Percentiles rank a stretch among this genome's conserved stretches.
These are phyloP conservation scores for Neodiprion virginianus DNA, from an alignment of 1,140 invertebrate genomes.

Conservation along the genomic window DNA sequence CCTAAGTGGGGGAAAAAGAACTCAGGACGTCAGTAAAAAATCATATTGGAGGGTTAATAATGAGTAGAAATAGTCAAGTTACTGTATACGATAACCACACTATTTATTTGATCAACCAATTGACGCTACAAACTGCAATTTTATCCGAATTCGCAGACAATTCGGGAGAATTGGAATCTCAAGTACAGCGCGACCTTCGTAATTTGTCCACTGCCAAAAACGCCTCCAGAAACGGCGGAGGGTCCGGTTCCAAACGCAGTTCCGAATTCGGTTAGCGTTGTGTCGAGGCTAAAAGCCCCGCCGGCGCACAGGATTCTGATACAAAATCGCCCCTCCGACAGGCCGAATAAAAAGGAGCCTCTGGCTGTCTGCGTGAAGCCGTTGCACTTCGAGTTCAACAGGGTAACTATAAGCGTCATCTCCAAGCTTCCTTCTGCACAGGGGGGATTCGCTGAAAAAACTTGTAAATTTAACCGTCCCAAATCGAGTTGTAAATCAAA, in stretches of 20 bases:
- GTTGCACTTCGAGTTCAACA: constrained; percentile 88
- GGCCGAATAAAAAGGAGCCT: constrained; percentile 53
- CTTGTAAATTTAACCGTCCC: neutral
- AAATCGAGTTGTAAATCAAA: too few species aligned
- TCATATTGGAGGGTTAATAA: neutral
- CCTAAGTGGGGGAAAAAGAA: too few species aligned
- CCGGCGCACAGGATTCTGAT: constrained; percentile 70
- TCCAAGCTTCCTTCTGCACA: neutral
- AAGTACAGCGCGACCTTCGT: constrained; percentile 93
- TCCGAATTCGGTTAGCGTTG: constrained; percentile 71
- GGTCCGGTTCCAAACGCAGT: constrained; percentile 30
- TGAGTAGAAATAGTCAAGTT: neutral
- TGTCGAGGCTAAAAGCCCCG: constrained; percentile 63
- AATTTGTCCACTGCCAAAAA: constrained; percentile 74
- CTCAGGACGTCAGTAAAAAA: neutral
- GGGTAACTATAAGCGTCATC: constrained; percentile 54
- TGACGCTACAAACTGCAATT: neutral
- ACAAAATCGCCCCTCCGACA: constrained; percentile 60
- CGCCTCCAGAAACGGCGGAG: constrained; percentile 44
- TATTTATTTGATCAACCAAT: neutral
- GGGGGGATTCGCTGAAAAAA: too few species aligned
- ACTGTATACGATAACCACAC: too few species aligned
- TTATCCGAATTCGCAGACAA: constrained; percentile 64
- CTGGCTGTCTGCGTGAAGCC: constrained; percentile 94
- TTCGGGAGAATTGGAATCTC: constrained; percentile 92